Evolutionary conservation across 92 coral and sea anemone genomes (phyloP).

Genomic region (Paramuricea clavata): DNA sequence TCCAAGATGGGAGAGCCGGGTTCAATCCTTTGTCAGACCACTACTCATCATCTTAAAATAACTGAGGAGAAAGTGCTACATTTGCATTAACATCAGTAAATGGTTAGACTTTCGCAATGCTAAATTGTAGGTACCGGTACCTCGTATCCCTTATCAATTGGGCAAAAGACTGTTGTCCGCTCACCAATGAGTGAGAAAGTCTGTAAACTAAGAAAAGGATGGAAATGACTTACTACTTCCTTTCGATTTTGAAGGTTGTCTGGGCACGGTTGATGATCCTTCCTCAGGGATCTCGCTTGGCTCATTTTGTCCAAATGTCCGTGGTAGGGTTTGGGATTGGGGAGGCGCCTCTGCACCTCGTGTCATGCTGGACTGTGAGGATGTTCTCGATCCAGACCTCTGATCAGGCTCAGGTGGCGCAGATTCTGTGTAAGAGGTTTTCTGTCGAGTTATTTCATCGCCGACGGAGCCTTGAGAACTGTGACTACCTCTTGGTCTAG

Average conservation of each 20-base stretch:
- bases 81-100: too few relatives aligned
- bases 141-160: too few relatives aligned
- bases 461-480: conserved; percentile 40
- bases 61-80: too few relatives aligned
- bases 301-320: conserved; percentile 34
- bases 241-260: conserved; percentile 76
- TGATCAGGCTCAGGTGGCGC: background rate
- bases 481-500: conserved; percentile 24
- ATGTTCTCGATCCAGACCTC: conserved; percentile 70
- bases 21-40: too few relatives aligned
- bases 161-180: too few relatives aligned
- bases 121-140: too few relatives aligned
- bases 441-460: conserved; percentile 20
- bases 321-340: conserved; percentile 84
- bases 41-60: too few relatives aligned
- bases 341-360: conserved; percentile 79
- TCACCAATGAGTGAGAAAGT: too few relatives aligned
- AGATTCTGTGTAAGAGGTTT: conserved; percentile 6
- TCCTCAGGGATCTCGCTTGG: conserved; percentile 55
- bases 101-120: too few relatives aligned
- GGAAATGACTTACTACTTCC: conserved; percentile 91
- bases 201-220: too few relatives aligned
- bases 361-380: conserved; percentile 80
- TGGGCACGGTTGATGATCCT: conserved; percentile 80
- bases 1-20: too few relatives aligned